Evolutionary conservation across 2,797 vertebrate species (phyloP).

Genomic region (Chelon labrosus): DNA sequence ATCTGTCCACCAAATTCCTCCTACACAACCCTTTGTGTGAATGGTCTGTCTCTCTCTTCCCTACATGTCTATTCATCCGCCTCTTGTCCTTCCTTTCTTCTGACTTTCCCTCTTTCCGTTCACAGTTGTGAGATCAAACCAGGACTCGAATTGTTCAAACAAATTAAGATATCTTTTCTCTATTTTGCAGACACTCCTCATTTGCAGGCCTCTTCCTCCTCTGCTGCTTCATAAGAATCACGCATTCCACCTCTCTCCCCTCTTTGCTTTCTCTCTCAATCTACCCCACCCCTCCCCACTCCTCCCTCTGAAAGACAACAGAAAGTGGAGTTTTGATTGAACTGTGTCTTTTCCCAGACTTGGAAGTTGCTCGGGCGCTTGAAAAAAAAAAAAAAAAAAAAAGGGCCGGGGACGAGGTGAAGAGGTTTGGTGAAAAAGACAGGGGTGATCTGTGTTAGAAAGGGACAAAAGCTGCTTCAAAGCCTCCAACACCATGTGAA

Average conservation of each 20-base stretch:
- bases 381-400: conserved; percentile 5
- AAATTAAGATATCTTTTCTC: conserved; percentile 11
- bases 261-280: conserved; percentile 21
- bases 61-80: conserved; percentile 22
- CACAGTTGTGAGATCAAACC: conserved; percentile 40
- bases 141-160: conserved; percentile 17
- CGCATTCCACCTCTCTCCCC: conserved; percentile 32
- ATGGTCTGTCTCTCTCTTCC: conserved; percentile 9
- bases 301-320: conserved; percentile 40
- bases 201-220: conserved; percentile 4
- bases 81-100: conserved; percentile 20
- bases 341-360: conserved; percentile 49
- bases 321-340: conserved; percentile 54
- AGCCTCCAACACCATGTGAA: conserved; percentile 54
- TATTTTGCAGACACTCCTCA: conserved; percentile 14
- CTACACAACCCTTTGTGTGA: conserved; percentile 31
- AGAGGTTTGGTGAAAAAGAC: conserved; percentile 9
- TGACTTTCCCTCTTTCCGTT: conserved; percentile 13
- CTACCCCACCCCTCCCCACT: conserved; percentile 14
- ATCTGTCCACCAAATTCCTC: conserved; percentile 63
- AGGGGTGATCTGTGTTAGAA: conserved; percentile 29
- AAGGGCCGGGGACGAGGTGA: neutral
- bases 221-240: conserved; percentile 31
- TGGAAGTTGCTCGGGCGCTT: conserved; percentile 46
- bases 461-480: conserved; percentile 61